A percentile compares a stretch with the other conserved stretches of the same genome.
phyloP scores from a whole-genome alignment of 2,888 invertebrate species.

The Mesorhabditis belari region DNA sequence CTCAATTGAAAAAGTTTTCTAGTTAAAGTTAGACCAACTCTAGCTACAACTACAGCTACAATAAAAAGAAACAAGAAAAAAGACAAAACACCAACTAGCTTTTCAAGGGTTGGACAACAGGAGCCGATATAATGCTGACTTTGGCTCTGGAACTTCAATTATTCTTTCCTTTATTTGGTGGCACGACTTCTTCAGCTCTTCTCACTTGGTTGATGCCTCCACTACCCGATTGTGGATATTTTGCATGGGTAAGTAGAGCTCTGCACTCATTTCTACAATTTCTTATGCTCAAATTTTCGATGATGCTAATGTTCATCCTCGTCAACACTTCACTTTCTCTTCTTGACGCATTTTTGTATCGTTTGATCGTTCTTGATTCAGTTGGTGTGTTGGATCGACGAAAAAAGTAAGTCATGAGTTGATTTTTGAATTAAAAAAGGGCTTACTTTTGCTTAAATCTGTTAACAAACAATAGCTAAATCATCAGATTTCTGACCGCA shows the following conservation, averaged over 20 bases:
- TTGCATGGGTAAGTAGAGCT: not conserved
- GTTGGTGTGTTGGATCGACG: not conserved
- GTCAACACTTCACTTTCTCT: not conserved
- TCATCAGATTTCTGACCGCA: not conserved
- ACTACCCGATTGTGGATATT: not conserved
- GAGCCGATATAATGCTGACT: not conserved
- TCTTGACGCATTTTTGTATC: not conserved
- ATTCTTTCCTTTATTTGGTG: not conserved
- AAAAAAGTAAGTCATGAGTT: not conserved
- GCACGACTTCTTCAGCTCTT: not conserved
- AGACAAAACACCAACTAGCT: no score
- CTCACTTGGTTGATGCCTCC: not conserved
- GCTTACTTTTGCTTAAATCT: no score
- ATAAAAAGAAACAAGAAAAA: no score
- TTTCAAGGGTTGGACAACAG: not conserved
- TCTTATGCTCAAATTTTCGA: not conserved
- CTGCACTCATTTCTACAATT: no score
- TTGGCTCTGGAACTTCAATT: not conserved
- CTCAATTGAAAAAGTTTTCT: no score
- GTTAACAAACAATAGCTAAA: not conserved
- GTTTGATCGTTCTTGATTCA: not conserved
- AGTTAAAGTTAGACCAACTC: no score
- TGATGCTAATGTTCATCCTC: not conserved
- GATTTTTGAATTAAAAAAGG: no score
- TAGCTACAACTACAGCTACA: no score